These are phyloP conservation scores for Pristionchus pacificus DNA, from an alignment of 1,140 invertebrate genomes.

Conservation along the genomic window DNA sequence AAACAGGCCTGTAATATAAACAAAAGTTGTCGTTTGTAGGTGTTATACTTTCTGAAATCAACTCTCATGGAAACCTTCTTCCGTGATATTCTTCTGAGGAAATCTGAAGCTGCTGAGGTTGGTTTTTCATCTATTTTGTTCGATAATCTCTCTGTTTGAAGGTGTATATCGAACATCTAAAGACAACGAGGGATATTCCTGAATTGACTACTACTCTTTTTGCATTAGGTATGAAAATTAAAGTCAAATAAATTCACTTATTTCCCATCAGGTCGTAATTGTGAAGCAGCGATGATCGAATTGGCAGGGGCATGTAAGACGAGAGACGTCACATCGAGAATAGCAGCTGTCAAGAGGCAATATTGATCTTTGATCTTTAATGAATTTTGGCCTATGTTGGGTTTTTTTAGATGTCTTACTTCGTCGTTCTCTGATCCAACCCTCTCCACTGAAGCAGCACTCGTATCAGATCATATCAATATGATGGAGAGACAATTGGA, in stretches of 20 bases:
- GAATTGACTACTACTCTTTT: conserved; percentile 18
- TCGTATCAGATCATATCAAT: neutral
- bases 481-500: neutral
- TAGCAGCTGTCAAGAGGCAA: neutral
- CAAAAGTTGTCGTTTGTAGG: conserved; percentile 13
- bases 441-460: neutral
- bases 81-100: conserved; percentile 13
- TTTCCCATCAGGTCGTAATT: conserved; percentile 6
- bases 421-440: neutral
- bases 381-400: neutral
- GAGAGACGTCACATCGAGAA: neutral
- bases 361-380: neutral
- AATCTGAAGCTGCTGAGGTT: conserved; percentile 12
- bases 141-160: neutral
- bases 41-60: conserved; percentile 20
- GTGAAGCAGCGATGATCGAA: conserved; percentile 12
- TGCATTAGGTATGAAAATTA: too few species aligned
- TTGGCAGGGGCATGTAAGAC: neutral
- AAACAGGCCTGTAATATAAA: too few species aligned
- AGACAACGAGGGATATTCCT: conserved; percentile 1
- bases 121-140: neutral
- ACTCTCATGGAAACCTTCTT: conserved; percentile 24
- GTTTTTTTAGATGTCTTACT: neutral
- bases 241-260: too few species aligned
- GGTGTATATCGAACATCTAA: conserved; percentile 20